A percentile compares a stretch with the other conserved stretches of the same genome.
Conservation (phyloP, 2,113 vertebrate genomes). For the Hyla sarda region DNA sequence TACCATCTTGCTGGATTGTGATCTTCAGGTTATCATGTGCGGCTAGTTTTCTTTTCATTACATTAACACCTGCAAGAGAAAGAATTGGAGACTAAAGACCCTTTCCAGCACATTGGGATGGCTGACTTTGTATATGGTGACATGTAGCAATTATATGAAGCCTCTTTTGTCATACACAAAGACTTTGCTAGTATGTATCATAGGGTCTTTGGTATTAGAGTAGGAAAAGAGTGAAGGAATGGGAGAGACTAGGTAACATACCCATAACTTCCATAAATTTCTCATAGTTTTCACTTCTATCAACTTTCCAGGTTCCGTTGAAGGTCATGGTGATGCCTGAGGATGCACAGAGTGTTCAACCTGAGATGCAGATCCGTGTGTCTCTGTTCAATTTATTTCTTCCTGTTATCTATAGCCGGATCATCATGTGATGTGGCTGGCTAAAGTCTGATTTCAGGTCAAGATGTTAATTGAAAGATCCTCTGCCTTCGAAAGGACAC, state of each 20-base stretch:
- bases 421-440: slow-evolving; percentile 83
- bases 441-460: slow-evolving; percentile 72
- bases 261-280: slow-evolving; percentile 93
- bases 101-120: too few relatives aligned
- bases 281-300: slow-evolving; percentile 86
- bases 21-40: slow-evolving; percentile 88
- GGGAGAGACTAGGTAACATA: slow-evolving; percentile 69
- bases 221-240: neutral
- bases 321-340: slow-evolving; percentile 77
- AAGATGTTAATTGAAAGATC: slow-evolving; percentile 45
- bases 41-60: slow-evolving; percentile 87
- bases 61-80: slow-evolving; percentile 75
- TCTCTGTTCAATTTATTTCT: slow-evolving; percentile 70
- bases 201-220: too few relatives aligned
- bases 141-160: neutral
- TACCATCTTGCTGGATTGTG: slow-evolving; percentile 81
- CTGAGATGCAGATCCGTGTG: slow-evolving; percentile 59
- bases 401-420: slow-evolving; percentile 79
- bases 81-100: neutral
- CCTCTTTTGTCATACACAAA: too few relatives aligned
- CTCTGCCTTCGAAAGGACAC: slow-evolving; percentile 31
- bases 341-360: slow-evolving; percentile 50
- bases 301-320: slow-evolving; percentile 85
- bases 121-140: neutral
- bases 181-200: too few relatives aligned